A percentile compares a stretch with the other conserved stretches of the same genome.
Evolutionary conservation across 2,888 invertebrate species (phyloP).

Genomic region (Amblyjoppa proteus): DNA sequence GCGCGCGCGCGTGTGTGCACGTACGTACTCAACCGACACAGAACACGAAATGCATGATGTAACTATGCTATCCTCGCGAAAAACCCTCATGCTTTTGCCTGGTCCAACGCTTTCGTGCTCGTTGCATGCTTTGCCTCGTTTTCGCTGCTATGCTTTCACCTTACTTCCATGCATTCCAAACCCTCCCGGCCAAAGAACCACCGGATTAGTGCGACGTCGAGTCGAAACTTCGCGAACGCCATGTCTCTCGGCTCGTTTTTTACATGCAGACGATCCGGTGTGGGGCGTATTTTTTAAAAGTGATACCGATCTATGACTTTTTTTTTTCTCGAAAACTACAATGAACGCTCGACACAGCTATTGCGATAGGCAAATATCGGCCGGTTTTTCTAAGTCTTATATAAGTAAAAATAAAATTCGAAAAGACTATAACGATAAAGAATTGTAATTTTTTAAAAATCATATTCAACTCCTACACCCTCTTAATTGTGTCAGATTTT

Average conservation of each 20-base stretch:
- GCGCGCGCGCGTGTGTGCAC: background rate
- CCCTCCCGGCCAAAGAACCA: constrained; percentile 25
- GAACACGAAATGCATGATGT: constrained; percentile 62
- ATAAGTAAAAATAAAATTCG: too few species aligned
- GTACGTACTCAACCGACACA: background rate
- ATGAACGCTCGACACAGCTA: background rate
- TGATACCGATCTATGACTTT: background rate
- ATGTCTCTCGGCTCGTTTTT: constrained; percentile 16
- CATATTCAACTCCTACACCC: too few species aligned
- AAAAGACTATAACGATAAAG: too few species aligned
- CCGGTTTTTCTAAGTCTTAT: too few species aligned
- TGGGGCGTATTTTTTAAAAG: background rate
- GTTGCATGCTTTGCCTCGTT: constrained; percentile 8
- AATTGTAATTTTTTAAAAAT: too few species aligned
- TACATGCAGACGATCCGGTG: background rate
- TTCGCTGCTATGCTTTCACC: constrained; percentile 30
- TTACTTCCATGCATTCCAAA: constrained; percentile 35
- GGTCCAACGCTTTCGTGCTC: constrained; percentile 20
- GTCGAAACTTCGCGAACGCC: constrained; percentile 19
- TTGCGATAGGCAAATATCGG: background rate
- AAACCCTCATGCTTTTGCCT: constrained; percentile 31
- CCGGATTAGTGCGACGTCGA: constrained; percentile 27
- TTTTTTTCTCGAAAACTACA: background rate
- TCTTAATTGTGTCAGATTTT: too few species aligned
- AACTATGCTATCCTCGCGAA: constrained; percentile 44